phyloP scores from a whole-genome alignment of 2,888 invertebrate species.

The Pseudococcus jackbeardsleyi region DNA sequence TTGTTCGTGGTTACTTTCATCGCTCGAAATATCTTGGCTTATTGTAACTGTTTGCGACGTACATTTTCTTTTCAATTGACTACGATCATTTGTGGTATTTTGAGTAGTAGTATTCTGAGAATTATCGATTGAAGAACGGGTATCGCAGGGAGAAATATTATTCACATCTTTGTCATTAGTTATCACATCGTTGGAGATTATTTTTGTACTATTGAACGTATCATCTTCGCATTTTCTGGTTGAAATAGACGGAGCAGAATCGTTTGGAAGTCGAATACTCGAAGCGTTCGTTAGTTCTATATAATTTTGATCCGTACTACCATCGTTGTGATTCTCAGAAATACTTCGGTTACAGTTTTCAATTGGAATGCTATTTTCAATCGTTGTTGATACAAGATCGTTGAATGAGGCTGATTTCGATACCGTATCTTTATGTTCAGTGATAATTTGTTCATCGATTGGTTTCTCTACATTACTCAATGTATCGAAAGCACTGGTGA shows the following conservation, averaged over 20 bases:
- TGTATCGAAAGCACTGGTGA: not conserved
- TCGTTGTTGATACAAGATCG: not conserved
- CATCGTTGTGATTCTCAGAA: not conserved
- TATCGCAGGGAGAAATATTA: not conserved
- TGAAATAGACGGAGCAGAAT: not conserved
- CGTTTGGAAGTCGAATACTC: not conserved
- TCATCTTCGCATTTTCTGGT: not conserved
- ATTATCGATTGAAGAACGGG: not conserved
- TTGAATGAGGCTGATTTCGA: not conserved
- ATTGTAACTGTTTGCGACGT: not conserved
- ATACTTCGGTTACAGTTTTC: not conserved
- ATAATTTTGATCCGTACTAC: not conserved
- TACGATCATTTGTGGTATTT: not conserved
- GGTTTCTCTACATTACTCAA: not conserved
- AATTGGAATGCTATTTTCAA: not conserved
- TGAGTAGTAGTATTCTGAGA: not conserved
- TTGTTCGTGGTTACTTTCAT: not conserved
- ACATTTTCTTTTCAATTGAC: slow-evolving; percentile 21
- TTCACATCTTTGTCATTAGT: not conserved
- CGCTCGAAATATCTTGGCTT: not conserved
- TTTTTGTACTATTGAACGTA: not conserved
- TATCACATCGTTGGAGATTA: not conserved
- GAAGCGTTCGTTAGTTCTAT: not conserved
- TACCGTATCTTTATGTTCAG: not conserved
- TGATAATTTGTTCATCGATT: not conserved